Evolutionary conservation across 1,140 invertebrate species (phyloP).

Genomic region (Drosophila mayri): DNA sequence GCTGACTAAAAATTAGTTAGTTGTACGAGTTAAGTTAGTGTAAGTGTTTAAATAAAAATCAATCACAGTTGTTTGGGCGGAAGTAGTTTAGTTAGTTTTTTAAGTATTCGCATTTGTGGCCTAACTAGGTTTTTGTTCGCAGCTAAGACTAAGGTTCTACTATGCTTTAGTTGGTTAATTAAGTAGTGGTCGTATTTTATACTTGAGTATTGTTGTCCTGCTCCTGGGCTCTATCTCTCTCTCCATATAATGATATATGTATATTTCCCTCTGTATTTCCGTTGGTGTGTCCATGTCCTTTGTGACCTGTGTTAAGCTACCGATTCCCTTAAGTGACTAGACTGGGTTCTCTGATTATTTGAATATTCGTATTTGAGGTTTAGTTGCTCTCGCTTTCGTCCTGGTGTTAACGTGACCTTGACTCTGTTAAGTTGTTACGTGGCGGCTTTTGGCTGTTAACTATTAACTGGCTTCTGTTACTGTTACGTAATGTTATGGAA

Average conservation of each 20-base stretch:
- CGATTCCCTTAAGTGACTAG: constrained; percentile 84
- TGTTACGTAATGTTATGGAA: constrained; percentile 13
- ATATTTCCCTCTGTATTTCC: constrained; percentile 28
- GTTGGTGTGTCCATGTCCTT: constrained; percentile 30
- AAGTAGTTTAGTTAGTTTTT: constrained; percentile 64
- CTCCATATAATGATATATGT: background rate
- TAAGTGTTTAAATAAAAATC: constrained; percentile 78
- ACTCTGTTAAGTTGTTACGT: constrained; percentile 12
- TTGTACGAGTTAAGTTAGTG: constrained; percentile 54
- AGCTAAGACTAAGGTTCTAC: constrained; percentile 56
- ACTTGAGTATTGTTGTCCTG: constrained; percentile 80
- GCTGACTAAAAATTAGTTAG: constrained; percentile 65
- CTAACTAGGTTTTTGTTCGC: constrained; percentile 53
- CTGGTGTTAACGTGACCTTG: constrained; percentile 13
- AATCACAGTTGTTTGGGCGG: constrained; percentile 85
- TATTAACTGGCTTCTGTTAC: constrained; percentile 20
- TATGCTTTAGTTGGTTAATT: constrained; percentile 44
- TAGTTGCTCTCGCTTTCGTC: constrained; percentile 24
- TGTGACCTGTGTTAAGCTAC: constrained; percentile 38
- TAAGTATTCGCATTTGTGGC: constrained; percentile 71
- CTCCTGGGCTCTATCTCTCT: constrained; percentile 37
- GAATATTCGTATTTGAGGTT: constrained; percentile 66
- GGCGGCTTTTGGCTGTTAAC: background rate
- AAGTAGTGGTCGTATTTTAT: constrained; percentile 80
- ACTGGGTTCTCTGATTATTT: constrained; percentile 71